Percentiles rank a stretch among this genome's conserved stretches.
Conservation (phyloP, 2,113 vertebrate genomes). For the Anguilla rostrata region DNA sequence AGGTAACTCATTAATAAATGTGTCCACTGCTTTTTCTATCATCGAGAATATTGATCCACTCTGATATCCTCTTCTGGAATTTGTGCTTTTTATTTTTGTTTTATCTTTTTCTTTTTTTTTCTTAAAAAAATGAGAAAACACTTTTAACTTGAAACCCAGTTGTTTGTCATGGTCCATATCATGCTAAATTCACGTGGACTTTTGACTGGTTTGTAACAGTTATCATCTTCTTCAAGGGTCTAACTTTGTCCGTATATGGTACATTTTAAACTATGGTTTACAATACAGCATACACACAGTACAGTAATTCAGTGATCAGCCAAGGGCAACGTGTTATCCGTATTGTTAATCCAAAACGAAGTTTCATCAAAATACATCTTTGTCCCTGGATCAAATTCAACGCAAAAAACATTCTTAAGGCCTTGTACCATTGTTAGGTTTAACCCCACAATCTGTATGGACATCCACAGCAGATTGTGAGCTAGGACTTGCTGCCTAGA, state of each 20-base stretch:
- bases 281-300: background rate
- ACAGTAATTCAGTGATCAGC: background rate
- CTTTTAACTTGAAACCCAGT: background rate
- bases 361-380: background rate
- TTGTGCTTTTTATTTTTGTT: conserved; percentile 30
- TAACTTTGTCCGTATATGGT: background rate
- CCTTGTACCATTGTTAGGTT: background rate
- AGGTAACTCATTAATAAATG: conserved; percentile 61
- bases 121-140: conserved; percentile 8
- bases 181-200: background rate
- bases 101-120: conserved; percentile 41
- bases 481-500: background rate
- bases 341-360: conserved; percentile 4
- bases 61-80: conserved; percentile 41
- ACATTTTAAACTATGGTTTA: background rate
- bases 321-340: background rate
- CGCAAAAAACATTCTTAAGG: background rate
- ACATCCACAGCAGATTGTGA: background rate
- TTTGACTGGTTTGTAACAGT: conserved; percentile 5
- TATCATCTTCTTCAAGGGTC: background rate
- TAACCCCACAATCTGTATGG: background rate
- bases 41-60: conserved; percentile 39
- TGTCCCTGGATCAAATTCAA: background rate
- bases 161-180: conserved; percentile 18
- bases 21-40: conserved; percentile 54